Base-by-base conservation (phyloP, 2,113 vertebrate species). In the Rousettus leschenaultii region DNA sequence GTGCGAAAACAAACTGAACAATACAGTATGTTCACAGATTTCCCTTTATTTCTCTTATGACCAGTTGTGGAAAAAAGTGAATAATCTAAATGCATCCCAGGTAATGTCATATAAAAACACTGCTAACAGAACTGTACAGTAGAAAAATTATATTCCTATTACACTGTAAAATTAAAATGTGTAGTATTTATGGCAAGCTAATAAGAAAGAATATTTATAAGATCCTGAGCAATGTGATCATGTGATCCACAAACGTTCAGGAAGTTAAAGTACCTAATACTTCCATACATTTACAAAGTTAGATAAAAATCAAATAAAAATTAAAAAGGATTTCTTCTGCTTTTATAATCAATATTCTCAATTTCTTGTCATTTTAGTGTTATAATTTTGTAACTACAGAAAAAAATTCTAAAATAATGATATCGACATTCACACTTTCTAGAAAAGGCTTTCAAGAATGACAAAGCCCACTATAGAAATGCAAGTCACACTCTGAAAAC, bases 161-260 rank as follows among this genome's bases (percentile, higher is more conserved):
- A 79, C 28, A 92, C 26, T 80, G 15, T 24, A 89, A 97, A 97
- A 71, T 80, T 28, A 82, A 82, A 89, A 95, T 75, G 7, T 63
- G 2, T 18, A 75, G 9, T 66, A 61, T 15, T 74, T 74, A 70
- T 55, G n/a, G 14, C 3, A 40, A 89, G 73, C 22, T 40, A 10
- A 0, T 85, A 74, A 94, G 14, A 91, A 66, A 40, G 35, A n/a
- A 70, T 86, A 61, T 61, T 61, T 68, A 1, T 57, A 86, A 94
- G 48, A 66, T 18, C 15, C 11, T 74, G 19, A 92, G 71, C 30
- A 74, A 21, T 74, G 35, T 15, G 33, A 55, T 85, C 79, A 92
- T 3, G 40, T n/a, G 28, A 35, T 53, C 48, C 66, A 80, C 30
- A 53, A 48, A 87, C 19, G 86, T 35, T 84, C 21, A 78, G 38